Base-by-base conservation (phyloP, 2,797 vertebrate species). In the Monodelphis domestica region DNA sequence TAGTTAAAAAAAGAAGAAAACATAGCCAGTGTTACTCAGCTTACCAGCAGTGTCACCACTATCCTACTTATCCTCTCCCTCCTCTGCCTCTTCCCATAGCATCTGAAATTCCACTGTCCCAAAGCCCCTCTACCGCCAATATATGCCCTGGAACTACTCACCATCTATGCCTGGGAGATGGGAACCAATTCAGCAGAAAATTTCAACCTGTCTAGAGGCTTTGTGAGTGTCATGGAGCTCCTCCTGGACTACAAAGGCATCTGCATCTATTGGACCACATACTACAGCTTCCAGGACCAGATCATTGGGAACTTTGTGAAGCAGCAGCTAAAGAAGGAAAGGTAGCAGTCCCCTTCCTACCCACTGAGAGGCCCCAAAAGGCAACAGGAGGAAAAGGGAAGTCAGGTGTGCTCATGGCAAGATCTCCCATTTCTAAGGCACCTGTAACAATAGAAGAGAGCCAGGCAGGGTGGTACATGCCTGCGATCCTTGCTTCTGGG, bases 111-210 rank as follows among this genome's bases (percentile, higher is more conserved):
- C 21, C 2, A 0, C 1, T 4, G 51, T 30, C 56, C 93, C 28
- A 53, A 54, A 54, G 54, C 51, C 7, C 26, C 12, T 30, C 91
- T 96, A 1, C 96, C 96, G 26, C 28, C 98, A 78, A 3, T 78
- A 17, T 78, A 78, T 45, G 70, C 70, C 52, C 94, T 98, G 94
- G 98, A 98, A 90, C 94, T 98, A 93, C 92, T 98, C 94, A 97
- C 97, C 92, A 94, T 98, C 97, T 97, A 98, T 0, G 91, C 96
- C 45, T 98, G 98, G 98, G 96, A 98, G 89, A 78, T 91, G 38
- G 98, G 54, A 17, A 90, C 84, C 1, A 0, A 0, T 1, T 51
- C 0, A 1, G 94, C 96, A 9, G 51, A 90, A 2, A 10, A 87
- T 0, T 95, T 95, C 84, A 56, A 51, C 55, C 95, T 55, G 5